Evolutionary conservation across 1,140 invertebrate species (phyloP), one percentile per base, ranked within the genome.

Genomic region (Battus philenor): DNA sequence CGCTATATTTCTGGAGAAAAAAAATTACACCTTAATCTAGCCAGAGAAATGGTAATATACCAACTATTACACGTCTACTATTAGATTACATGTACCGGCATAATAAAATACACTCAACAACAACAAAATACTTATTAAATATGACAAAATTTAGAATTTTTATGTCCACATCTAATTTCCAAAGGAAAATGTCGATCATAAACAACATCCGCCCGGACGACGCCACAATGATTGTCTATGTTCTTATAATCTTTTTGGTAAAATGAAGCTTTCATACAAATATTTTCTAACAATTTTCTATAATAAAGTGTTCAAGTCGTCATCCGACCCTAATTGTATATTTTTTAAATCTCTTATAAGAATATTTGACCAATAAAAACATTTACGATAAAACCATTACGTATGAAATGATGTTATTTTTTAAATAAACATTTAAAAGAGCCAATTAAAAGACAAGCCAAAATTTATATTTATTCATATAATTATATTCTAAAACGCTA

Each of bases 181-280:
- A 61, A 63, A 71, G 50, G 65, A 80, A 84, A 79, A 84, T 75
- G 77, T 84, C 71, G 77, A 68, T 71, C 75, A 83, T 80, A 75
- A 84, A 78, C 77, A 84, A 83, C 58, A 73, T 81, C 74, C 72
- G 65, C 59, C 76, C 55, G 47, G 39, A 68, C 50, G 76, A 83
- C 73, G 77, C 79, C 72, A 82, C 74, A 72, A 36, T 67, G 39
- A 44, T 61, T 65, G 45, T 73, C 56, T 71, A 67, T 68, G 57
- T 11, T 3, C 2, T 20, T 20, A 2, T 6, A 20, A 20, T 20
- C 2, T 20, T 6, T 20, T 20, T 29, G 26, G 26, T 29, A 9
- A 29, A 29, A 10, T n/a, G n/a, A n/a, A n/a, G n/a, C n/a, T n/a
- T n/a, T n/a, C n/a, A n/a, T n/a, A n/a, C n/a, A n/a, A n/a, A n/a